Percentiles rank a stretch among this genome's conserved stretches.
phyloP scores from a whole-genome alignment of 2,888 invertebrate genomes.

The Elegia similella region DNA sequence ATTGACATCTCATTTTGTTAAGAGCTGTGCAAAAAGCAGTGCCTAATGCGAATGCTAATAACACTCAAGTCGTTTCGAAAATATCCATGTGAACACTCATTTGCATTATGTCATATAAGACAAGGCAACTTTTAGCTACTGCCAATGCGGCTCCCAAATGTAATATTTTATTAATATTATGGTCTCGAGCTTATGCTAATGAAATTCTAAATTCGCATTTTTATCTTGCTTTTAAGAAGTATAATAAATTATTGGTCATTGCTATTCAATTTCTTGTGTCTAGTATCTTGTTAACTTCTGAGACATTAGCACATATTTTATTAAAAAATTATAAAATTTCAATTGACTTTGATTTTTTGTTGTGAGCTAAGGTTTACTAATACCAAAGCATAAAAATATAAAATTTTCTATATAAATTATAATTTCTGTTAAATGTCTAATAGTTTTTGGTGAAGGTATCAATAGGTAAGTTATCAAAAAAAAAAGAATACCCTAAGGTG shows the following conservation, averaged over 20 bases:
- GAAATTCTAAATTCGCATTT: conserved; percentile 13
- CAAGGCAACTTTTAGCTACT: conserved; percentile 68
- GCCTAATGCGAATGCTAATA: conserved; percentile 66
- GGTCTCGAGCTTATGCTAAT: conserved; percentile 26
- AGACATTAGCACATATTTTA: background rate
- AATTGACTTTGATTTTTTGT: background rate
- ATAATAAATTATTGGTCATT: conserved; percentile 5
- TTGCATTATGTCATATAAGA: conserved; percentile 70
- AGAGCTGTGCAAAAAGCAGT: conserved; percentile 54
- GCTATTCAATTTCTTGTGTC: background rate
- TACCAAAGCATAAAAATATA: no score
- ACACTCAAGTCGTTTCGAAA: conserved; percentile 56
- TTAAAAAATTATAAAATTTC: background rate
- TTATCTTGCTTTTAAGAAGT: background rate
- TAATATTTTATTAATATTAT: conserved; percentile 43
- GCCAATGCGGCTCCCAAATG: conserved; percentile 46
- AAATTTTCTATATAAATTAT: no score
- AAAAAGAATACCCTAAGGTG: no score
- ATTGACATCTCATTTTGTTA: conserved; percentile 61
- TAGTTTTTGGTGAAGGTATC: no score
- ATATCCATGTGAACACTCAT: conserved; percentile 56
- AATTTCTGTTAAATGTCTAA: no score
- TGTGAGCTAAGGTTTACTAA: background rate
- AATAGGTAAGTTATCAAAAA: no score
- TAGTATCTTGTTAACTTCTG: background rate